Percentiles rank a stretch among this genome's conserved stretches.
Conservation (phyloP, 2,888 invertebrate genomes). For the Acrobasis suavella region DNA sequence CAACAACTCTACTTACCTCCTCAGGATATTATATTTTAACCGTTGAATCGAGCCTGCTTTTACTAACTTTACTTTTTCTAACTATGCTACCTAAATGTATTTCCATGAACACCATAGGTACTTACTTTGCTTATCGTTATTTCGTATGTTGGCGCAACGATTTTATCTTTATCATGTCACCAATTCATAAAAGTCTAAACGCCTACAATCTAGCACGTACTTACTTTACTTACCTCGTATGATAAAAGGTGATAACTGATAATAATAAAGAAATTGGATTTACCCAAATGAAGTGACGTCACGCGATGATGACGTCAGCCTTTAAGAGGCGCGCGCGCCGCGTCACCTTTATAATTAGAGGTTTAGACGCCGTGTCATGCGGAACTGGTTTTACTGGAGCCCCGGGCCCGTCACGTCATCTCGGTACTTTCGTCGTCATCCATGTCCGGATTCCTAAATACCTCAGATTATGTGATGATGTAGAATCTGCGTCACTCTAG, state of each 20-base stretch:
- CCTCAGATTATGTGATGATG: too few relatives aligned
- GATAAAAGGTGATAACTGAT: too few relatives aligned
- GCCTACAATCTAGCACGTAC: slow-evolving; percentile 7
- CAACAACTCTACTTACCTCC: not conserved
- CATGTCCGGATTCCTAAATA: too few relatives aligned
- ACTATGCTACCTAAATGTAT: not conserved
- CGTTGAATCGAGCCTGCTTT: not conserved
- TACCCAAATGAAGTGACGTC: slow-evolving; percentile 12
- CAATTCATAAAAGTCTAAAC: not conserved
- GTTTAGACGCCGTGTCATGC: slow-evolving; percentile 22
- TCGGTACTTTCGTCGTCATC: too few relatives aligned
- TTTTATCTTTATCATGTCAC: not conserved
- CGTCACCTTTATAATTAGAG: slow-evolving; percentile 19
- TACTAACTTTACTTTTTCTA: too few relatives aligned
- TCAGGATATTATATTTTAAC: not conserved
- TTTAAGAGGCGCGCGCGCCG: slow-evolving; percentile 13
- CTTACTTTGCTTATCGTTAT: not conserved
- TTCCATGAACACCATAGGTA: not conserved
- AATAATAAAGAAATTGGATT: slow-evolving; percentile 11
- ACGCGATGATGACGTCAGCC: slow-evolving; percentile 24
- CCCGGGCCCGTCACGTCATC: too few relatives aligned
- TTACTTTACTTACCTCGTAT: too few relatives aligned
- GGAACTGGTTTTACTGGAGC: not conserved
- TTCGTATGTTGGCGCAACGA: not conserved
- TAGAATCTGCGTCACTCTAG: too few relatives aligned